phyloP scores from a whole-genome alignment of 2,113 vertebrate species.

The Coturnix japonica region DNA sequence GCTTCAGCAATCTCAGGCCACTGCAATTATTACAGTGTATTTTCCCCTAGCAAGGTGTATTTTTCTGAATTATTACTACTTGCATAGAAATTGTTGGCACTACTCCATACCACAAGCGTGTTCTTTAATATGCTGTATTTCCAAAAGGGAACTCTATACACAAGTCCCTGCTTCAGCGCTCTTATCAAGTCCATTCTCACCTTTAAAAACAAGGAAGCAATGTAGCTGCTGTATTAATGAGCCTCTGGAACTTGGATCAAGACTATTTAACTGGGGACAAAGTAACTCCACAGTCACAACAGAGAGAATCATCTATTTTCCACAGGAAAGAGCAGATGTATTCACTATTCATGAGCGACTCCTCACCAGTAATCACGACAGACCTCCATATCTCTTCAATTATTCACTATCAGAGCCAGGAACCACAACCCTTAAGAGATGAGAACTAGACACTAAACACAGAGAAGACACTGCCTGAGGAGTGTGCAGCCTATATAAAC shows the following conservation, averaged over 20 bases:
- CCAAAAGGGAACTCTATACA: background rate
- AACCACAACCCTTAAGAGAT: background rate
- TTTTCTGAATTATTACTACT: background rate
- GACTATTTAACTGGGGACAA: background rate
- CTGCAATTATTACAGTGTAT: background rate
- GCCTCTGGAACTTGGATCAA: background rate
- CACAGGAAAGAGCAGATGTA: background rate
- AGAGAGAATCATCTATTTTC: background rate
- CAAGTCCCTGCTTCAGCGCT: background rate
- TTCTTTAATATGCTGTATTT: background rate
- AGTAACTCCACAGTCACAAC: background rate
- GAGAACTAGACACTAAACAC: background rate
- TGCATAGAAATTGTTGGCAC: background rate
- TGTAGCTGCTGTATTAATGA: background rate
- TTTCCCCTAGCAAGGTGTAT: background rate
- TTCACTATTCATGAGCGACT: background rate
- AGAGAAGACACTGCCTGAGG: background rate
- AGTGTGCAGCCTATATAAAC: slow-evolving; percentile 4
- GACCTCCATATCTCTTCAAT: background rate
- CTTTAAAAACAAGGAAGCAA: background rate
- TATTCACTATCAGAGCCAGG: background rate
- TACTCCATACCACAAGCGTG: background rate
- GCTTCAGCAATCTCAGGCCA: background rate
- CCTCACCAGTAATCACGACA: background rate
- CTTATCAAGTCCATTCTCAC: background rate